These are phyloP conservation scores for Apodemus sylvaticus DNA, from an alignment of 2,113 vertebrate species.

Conservation along the genomic window DNA sequence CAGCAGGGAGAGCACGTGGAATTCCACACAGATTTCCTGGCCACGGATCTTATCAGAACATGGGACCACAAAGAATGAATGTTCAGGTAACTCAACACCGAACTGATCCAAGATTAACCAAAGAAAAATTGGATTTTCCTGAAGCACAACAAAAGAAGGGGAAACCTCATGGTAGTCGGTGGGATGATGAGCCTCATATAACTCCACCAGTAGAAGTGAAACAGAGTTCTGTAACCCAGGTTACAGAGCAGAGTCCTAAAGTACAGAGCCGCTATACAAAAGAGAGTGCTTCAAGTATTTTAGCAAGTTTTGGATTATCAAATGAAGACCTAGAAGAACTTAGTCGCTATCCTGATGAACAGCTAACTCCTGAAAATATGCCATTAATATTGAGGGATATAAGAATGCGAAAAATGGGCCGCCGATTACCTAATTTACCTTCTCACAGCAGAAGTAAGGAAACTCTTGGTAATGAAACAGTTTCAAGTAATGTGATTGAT, in stretches of 20 bases:
- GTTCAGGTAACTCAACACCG: constrained; percentile 85
- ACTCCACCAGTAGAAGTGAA: constrained; percentile 69
- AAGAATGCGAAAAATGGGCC: constrained; percentile 90
- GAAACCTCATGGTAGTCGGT: constrained; percentile 73
- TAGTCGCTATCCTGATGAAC: constrained; percentile 93
- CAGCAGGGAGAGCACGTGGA: constrained; percentile 82
- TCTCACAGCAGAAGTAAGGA: constrained; percentile 81
- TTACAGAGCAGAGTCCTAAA: constrained; percentile 76
- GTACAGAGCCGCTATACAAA: constrained; percentile 89
- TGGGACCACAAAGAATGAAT: constrained; percentile 86
- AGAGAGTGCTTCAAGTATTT: constrained; percentile 93
- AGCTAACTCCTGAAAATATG: constrained; percentile 94
- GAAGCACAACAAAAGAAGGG: constrained; percentile 84
- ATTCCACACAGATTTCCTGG: constrained; percentile 81
- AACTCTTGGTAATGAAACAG: constrained; percentile 72
- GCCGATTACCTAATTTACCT: constrained; percentile 67
- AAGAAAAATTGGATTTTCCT: constrained; percentile 82
- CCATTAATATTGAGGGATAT: constrained; percentile 95
- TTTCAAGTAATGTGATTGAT: constrained; percentile 93
- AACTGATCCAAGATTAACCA: constrained; percentile 83
- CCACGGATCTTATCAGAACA: constrained; percentile 78
- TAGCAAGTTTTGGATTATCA: constrained; percentile 94
- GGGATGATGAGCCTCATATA: constrained; percentile 77
- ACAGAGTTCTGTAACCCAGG: constrained; percentile 51
- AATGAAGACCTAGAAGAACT: constrained; percentile 95